Evolutionary conservation across 2,113 vertebrate genomes (phyloP), one percentile per base, ranked within the genome.

Genomic region (Tachycineta bicolor): DNA sequence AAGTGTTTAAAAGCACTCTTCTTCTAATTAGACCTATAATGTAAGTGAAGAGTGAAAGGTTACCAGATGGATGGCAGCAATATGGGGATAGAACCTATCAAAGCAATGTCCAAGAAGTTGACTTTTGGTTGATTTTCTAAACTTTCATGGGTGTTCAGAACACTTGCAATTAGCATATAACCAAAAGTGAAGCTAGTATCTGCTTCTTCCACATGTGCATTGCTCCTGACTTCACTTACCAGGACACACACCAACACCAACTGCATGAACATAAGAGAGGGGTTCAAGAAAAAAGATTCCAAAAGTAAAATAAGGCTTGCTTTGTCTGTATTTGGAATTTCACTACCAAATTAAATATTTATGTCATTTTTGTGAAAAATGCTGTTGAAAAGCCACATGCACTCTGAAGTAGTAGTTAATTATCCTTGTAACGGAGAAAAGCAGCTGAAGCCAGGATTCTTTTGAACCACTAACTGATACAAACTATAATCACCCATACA

Each of bases 401-500:
- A 34, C 50, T 52, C 43, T 71, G 69, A 80, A 81, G 71, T 28
- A 44, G 37, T 17, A 82, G 44, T 59, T 64, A 65, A 68, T 83
- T 80, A n/a, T 17, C 33, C 50, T 63, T 2, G 12, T 29, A 86
- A 77, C 2, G 3, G 31, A 86, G 50, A 80, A 90, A 67, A 86
- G 23, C 88, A 86, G 76, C 68, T 90, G 59, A 90, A 96, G 53
- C 15, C 63, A 77, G 43, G 50, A 76, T 65, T 39, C 47, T 78
- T 96, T 90, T 96, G 94, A 96, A 78, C 43, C 68, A 59, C 39
- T 12, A 43, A 39, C 59, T 75, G 80, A 89, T 64, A 50, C 68
- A 89, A 60, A 91, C 73, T 68, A 67, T 60, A 68, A 90, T 90
- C 60, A 74, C 52, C 92, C 91, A 94, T 89, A 84, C 29, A 84